phyloP scores from a whole-genome alignment of 1,140 invertebrate genomes.

The Phymorhynchus buccinoides region DNA sequence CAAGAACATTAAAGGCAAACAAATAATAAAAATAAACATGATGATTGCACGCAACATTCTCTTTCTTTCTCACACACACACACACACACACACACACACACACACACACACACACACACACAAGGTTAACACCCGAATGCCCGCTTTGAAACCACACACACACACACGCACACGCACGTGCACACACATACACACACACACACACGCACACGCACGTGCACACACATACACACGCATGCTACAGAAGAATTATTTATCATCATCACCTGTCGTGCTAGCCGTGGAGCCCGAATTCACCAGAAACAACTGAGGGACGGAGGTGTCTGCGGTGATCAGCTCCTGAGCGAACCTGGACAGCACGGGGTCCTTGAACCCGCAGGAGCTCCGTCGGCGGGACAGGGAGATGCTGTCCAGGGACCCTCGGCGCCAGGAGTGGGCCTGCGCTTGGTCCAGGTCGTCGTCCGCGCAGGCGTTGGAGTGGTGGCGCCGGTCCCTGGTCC shows the following conservation, averaged over 20 bases:
- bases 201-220: background rate
- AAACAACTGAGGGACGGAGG: slow-evolving; percentile 55
- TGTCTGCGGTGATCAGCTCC: slow-evolving; percentile 62
- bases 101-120: too few species aligned
- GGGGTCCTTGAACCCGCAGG: slow-evolving; percentile 61
- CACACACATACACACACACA: background rate
- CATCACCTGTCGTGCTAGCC: too few species aligned
- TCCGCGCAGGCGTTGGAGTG: slow-evolving; percentile 48
- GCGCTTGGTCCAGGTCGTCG: slow-evolving; percentile 50
- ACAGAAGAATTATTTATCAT: slow-evolving; percentile 14
- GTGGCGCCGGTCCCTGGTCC: slow-evolving; percentile 34
- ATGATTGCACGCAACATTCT: too few species aligned
- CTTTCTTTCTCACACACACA: too few species aligned
- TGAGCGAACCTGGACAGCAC: slow-evolving; percentile 63
- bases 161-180: too few species aligned
- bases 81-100: too few species aligned
- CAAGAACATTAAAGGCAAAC: too few species aligned
- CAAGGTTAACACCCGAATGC: too few species aligned
- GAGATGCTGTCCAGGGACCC: slow-evolving; percentile 45
- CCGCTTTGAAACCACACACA: too few species aligned
- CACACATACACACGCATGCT: background rate
- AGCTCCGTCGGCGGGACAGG: slow-evolving; percentile 41
- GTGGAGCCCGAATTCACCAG: slow-evolving; percentile 50
- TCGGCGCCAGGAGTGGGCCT: slow-evolving; percentile 36
- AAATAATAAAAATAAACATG: too few species aligned